phyloP scores from a whole-genome alignment of 1,140 invertebrate genomes.

The Acyrthosiphon pisum region DNA sequence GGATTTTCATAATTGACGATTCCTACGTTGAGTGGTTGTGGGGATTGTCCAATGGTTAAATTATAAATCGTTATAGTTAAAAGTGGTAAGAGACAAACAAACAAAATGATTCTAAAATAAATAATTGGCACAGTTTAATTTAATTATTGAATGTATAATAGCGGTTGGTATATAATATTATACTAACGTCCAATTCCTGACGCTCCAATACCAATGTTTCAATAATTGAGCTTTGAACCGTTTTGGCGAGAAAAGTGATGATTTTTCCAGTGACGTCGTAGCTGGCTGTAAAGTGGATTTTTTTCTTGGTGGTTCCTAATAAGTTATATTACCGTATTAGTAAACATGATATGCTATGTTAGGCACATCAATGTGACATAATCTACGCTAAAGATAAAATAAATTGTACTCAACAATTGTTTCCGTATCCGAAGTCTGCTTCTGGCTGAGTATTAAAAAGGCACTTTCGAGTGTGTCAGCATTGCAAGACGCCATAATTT shows the following conservation, averaged over 20 bases:
- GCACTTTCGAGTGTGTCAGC: slow-evolving; percentile 69
- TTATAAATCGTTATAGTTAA: background rate
- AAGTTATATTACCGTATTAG: background rate
- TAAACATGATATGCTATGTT: background rate
- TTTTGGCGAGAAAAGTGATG: slow-evolving; percentile 46
- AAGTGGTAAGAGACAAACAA: slow-evolving; percentile 21
- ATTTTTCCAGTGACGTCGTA: slow-evolving; percentile 24
- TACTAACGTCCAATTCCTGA: slow-evolving; percentile 85
- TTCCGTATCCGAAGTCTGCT: slow-evolving; percentile 44
- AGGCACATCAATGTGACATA: too few relatives aligned
- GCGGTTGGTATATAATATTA: background rate
- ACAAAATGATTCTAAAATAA: slow-evolving; percentile 4
- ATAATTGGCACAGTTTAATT: background rate
- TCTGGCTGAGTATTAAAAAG: slow-evolving; percentile 67
- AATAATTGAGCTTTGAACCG: slow-evolving; percentile 79
- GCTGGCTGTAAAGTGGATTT: background rate
- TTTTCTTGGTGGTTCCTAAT: background rate
- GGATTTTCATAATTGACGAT: slow-evolving; percentile 33
- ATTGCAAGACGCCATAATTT: slow-evolving; percentile 64
- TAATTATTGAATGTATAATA: background rate
- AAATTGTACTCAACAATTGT: background rate
- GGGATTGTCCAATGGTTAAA: background rate
- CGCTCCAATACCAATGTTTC: slow-evolving; percentile 90
- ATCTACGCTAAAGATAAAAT: background rate
- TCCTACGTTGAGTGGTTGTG: background rate